Conservation (phyloP, 2,797 vertebrate species). For the Melanogrammus aeglefinus region DNA sequence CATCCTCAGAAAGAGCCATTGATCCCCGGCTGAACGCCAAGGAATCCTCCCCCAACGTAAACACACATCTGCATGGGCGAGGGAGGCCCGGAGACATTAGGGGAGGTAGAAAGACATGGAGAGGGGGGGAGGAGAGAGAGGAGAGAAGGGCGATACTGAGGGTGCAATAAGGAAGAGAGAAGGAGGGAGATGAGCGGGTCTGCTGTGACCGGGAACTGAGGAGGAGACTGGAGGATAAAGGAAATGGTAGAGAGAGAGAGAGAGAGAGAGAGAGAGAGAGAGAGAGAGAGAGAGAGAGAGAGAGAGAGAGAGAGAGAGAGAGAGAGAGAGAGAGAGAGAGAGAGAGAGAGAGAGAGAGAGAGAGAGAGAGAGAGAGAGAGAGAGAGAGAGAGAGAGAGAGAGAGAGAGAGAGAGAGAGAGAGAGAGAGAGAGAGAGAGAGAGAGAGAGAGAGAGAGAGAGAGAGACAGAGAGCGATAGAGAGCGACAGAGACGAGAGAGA, state of each 20-base stretch:
- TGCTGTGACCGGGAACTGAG: neutral
- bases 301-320: too few species aligned
- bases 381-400: neutral
- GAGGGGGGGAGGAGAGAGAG: neutral
- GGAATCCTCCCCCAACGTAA: too few species aligned
- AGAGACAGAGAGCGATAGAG: too few species aligned
- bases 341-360: neutral
- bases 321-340: too few species aligned
- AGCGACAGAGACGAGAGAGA: neutral
- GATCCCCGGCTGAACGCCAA: constrained; percentile 50
- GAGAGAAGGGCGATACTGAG: too few species aligned
- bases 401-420: constrained; percentile 13
- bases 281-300: too few species aligned
- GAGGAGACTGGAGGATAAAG: too few species aligned
- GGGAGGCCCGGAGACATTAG: constrained; percentile 19
- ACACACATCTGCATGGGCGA: constrained; percentile 1
- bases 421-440: neutral
- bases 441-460: too few species aligned
- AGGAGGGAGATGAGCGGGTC: neutral
- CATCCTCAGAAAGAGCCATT: constrained; percentile 51
- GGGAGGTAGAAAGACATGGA: constrained; percentile 18
- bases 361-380: too few species aligned
- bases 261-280: constrained; percentile 32
- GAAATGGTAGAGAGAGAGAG: constrained; percentile 7
- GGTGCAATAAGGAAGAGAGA: neutral